phyloP scores from a whole-genome alignment of 2,797 vertebrate species.

The Podarcis lilfordi region DNA sequence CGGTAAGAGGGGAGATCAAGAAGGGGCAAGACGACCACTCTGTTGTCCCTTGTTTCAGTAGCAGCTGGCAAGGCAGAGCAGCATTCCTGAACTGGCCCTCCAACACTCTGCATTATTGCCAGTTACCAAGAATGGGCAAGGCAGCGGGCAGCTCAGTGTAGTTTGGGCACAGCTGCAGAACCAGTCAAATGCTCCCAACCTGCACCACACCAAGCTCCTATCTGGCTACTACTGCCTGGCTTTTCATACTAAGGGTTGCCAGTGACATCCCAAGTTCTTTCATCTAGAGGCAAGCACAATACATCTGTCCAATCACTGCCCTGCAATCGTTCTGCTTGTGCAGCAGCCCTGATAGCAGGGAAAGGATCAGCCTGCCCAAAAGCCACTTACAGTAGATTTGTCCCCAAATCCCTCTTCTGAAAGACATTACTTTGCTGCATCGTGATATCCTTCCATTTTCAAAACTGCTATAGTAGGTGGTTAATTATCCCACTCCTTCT shows the following conservation, averaged over 20 bases:
- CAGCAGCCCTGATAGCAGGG: neutral
- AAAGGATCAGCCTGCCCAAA: neutral
- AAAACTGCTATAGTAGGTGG: conserved; percentile 40
- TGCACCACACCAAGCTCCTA: too few species aligned
- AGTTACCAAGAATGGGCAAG: too few species aligned
- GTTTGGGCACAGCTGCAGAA: too few species aligned
- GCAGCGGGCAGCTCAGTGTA: too few species aligned
- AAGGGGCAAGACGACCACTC: neutral
- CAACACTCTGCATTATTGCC: too few species aligned
- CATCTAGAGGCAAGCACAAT: neutral
- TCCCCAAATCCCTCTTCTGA: neutral
- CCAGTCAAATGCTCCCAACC: too few species aligned
- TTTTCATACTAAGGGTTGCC: neutral
- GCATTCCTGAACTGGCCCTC: too few species aligned
- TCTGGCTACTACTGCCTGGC: too few species aligned
- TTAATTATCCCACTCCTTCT: conserved; percentile 20
- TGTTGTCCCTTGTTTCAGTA: neutral
- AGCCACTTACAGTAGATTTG: neutral
- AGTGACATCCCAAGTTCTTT: neutral
- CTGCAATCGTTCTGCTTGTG: neutral
- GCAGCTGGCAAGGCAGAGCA: too few species aligned
- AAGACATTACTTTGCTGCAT: neutral
- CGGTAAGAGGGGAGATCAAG: neutral
- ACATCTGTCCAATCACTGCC: neutral
- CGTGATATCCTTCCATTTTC: conserved; percentile 7